Evolutionary conservation across 2,888 invertebrate species (phyloP), one percentile per base, ranked within the genome.

Genomic region (Chelonus formosanus): DNA sequence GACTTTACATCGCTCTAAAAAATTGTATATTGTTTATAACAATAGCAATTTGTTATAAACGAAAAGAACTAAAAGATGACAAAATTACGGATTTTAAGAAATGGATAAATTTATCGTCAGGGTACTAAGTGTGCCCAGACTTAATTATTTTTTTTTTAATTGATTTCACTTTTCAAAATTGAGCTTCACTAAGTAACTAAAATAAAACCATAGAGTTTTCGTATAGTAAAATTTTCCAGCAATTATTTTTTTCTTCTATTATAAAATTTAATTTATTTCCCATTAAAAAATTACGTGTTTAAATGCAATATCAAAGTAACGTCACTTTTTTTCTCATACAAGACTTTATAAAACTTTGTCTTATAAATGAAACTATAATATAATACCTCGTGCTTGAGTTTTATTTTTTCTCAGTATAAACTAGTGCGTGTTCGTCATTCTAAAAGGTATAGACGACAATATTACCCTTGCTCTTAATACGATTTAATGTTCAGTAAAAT

Each of bases 271-370:
- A 20, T 20, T 20, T 20, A 20, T 20, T 20, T 20, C 20, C 20
- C 20, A 20, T 20, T 20, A n/a, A n/a, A 48, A 5, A 31, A 48
- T 10, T 48, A 48, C 31, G 31, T 48, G 10, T 48, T 48, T 4
- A 31, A 48, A 48, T 48, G 48, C 45, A 45, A 45, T 45, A 45
- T 48, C 10, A 48, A 10, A 48, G 6, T 6, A 48, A 48, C 10
- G 10, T 20, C 31, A 20, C 5, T 8, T 45, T 20, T 3, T 48
- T 48, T 20, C 3, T 45, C 31, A 20, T 48, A 48, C 31, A 10
- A n/a, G 31, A 48, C 10, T 48, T 10, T 5, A 48, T 48, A 48
- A 20, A 20, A 48, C 31, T 20, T 48, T 48, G 6, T 48, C 8
- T 48, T 48, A 48, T 31, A 31, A 20, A 31, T 48, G 10, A 48